Base-by-base conservation (phyloP, 2,113 vertebrate species). In the Speoplatyrhinus poulsoni region DNA sequence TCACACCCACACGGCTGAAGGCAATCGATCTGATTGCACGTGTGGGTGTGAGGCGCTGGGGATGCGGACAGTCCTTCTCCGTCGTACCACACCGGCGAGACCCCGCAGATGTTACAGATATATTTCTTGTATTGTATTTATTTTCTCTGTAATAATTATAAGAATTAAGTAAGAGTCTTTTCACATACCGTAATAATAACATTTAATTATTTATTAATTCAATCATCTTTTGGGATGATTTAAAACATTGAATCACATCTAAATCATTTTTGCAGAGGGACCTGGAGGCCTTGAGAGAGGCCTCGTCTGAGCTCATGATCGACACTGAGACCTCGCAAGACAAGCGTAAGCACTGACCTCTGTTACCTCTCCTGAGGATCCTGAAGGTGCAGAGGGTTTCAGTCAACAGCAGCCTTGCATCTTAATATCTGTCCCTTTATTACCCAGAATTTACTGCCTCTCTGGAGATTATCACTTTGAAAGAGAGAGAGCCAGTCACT, bases 401-500 rank as follows among this genome's bases (percentile, higher is more conserved):
- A 10, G n/a, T 52, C 6, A 48, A 61, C 6, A 49, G 11, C 26
- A 26, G 26, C 26, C 26, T 32, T 62, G 26, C 50, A 5, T 64
- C 12, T 58, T 53, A 19, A 11, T 56, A 11, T n/a, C 46, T 9
- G 6, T 64, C 15, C 36, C n/a, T 7, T 9, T 49, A n/a, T 53
- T 9, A 12, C 8, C 0, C 77, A 92, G 92, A 16, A 33, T 73
- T 90, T 12, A 92, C 90, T 1, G 88, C 85, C 0, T 76, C 92
- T 12, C 90, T 88, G 4, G 91, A 93, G 0, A 60, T 17, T 61
- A 96, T 96, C 83, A 96, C 94, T 0, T 70, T 96, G 67, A 84
- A 6, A 33, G 95, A 96, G 67, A 53, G 1, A 0, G 90, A 92
- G 61, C 91, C 89, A 0, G 74, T 86, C 6, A 3, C 41, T 0